Base-by-base conservation (phyloP, 2,888 invertebrate species). In the Luffia ferchaultella region DNA sequence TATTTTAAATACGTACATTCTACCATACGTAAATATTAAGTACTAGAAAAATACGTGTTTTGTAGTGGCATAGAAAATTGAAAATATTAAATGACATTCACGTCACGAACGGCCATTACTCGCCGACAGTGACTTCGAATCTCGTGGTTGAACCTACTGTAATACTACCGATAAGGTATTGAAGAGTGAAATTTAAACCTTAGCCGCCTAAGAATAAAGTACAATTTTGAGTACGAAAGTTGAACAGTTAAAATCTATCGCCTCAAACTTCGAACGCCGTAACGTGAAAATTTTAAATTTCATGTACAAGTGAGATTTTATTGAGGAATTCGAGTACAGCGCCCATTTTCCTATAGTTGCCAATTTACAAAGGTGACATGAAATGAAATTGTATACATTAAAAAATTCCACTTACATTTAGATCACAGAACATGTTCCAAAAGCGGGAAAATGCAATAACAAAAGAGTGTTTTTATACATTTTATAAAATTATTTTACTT, bases 121-220 rank as follows among this genome's bases (percentile, higher is more conserved):
- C 73, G 75, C 73, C 79, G 71, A 77, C 80, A 80, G 73, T 80
- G 79, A 82, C 80, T 82, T 80, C 79, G 78, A 82, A 80, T 82
- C 77, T 75, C 72, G 69, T 68, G 65, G 19, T 43, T 5, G 62
- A 61, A 52, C 50, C 52, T 50, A 7, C 17, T 16, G 16, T 51
- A 58, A 57, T 56, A 60, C 57, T 60, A 59, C 30, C 12, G 5
- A 30, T 30, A 30, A 30, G 12, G 3, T 30, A 30, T 30, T 30
- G 12, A 7, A 30, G 30, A 30, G 12, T 30, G 3, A 7, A 30
- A 7, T 30, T 30, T 3, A 30, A 3, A 30, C n/a, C n/a, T n/a
- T n/a, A n/a, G n/a, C n/a, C n/a, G n/a, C n/a, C n/a, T 30, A 7
- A 12, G 5, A 30, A 30, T 30, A 30, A 12, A 30, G 12, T 30